These are phyloP conservation scores for Battus philenor DNA, from an alignment of 1,140 invertebrate species.

Conservation along the genomic window DNA sequence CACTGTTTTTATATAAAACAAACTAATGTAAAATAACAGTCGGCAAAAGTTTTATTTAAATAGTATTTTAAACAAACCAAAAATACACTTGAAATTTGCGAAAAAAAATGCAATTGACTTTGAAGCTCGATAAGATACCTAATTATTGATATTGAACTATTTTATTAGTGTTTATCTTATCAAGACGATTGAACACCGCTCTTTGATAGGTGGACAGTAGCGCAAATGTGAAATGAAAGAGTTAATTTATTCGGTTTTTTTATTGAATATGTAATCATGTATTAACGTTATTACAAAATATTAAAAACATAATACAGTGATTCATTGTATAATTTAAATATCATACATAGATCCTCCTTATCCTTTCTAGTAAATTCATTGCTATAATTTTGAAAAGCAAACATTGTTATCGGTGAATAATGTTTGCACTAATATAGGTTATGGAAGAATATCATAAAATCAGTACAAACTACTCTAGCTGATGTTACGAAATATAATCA, in stretches of 20 bases:
- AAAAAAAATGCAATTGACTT: too few species aligned
- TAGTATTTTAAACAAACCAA: too few species aligned
- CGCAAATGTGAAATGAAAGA: slow-evolving; percentile 4
- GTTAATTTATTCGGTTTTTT: background rate
- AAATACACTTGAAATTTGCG: too few species aligned
- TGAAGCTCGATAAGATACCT: slow-evolving; percentile 6
- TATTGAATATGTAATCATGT: slow-evolving; percentile 8
- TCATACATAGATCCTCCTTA: too few species aligned
- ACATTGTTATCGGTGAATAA: too few species aligned
- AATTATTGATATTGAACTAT: slow-evolving; percentile 16
- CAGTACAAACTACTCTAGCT: slow-evolving; percentile 6
- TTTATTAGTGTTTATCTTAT: slow-evolving; percentile 15
- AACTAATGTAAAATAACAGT: too few species aligned
- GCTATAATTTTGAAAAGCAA: too few species aligned
- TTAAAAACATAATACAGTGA: slow-evolving; percentile 5
- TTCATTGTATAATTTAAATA: slow-evolving; percentile 1
- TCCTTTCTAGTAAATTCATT: too few species aligned
- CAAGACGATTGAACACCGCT: slow-evolving; percentile 4
- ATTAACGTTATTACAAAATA: slow-evolving; percentile 3
- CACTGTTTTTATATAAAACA: too few species aligned
- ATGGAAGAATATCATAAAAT: too few species aligned
- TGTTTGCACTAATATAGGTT: too few species aligned
- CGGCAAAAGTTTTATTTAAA: too few species aligned
- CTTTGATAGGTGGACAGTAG: slow-evolving; percentile 12
- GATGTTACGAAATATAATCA: background rate